These are phyloP conservation scores for Nymphicus hollandicus DNA, from an alignment of 2,113 vertebrate species.

Conservation along the genomic window DNA sequence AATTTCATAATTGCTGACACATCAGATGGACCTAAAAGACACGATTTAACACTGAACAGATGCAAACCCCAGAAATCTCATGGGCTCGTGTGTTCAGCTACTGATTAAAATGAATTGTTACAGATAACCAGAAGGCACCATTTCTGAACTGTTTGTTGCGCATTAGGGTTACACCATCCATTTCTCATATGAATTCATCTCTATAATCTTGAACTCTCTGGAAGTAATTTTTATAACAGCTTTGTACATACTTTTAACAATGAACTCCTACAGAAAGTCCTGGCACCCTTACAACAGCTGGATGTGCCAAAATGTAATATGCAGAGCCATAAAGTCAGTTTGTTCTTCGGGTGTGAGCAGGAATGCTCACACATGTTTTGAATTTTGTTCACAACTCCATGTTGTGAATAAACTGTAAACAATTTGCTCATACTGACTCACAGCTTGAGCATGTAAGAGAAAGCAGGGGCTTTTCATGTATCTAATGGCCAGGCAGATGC, in stretches of 20 bases:
- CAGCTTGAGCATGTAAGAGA: neutral
- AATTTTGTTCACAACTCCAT: conserved; percentile 32
- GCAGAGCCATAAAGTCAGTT: neutral
- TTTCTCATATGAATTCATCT: neutral
- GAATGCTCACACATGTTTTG: conserved; percentile 15
- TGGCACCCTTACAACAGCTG: neutral
- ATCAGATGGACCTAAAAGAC: conserved; percentile 81
- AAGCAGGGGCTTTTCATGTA: neutral
- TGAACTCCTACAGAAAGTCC: neutral
- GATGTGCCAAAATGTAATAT: neutral
- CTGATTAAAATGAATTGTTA: neutral
- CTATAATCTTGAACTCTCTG: neutral
- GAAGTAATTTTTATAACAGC: neutral
- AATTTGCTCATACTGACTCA: conserved; percentile 36
- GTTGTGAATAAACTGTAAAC: conserved; percentile 44
- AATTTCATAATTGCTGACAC: conserved; percentile 80
- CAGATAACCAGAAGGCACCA: neutral
- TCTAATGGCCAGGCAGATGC: neutral
- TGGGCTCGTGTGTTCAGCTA: neutral
- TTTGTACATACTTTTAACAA: neutral
- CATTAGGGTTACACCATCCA: neutral
- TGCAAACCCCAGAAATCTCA: neutral
- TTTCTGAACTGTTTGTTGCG: neutral
- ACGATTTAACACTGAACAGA: conserved; percentile 2
- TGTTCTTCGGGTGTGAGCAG: conserved; percentile 1